phyloP scores from a whole-genome alignment of 1,140 invertebrate genomes.

The Hycleus phaleratus region DNA sequence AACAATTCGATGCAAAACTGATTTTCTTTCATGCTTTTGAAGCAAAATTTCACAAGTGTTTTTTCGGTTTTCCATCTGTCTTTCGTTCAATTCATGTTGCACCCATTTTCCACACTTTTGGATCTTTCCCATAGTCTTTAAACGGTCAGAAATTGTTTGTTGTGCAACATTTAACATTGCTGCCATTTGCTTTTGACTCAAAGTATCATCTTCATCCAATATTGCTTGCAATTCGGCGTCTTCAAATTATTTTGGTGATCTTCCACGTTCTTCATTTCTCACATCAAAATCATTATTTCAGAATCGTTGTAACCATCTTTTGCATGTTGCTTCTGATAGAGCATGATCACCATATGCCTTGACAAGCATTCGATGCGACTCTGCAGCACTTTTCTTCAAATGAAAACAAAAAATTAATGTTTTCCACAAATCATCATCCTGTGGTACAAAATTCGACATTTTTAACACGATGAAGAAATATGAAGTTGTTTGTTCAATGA shows the following conservation, averaged over 20 bases:
- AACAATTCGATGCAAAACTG: background rate
- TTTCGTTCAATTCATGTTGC: no score
- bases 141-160: no score
- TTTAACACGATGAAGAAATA: background rate
- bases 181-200: no score
- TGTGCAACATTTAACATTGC: no score
- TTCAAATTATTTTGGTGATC: no score
- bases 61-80: background rate
- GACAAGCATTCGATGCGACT: slow-evolving; percentile 14
- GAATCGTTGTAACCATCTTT: slow-evolving; percentile 25
- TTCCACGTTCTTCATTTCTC: background rate
- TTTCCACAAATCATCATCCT: slow-evolving; percentile 20
- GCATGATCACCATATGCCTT: slow-evolving; percentile 22
- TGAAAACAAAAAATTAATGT: slow-evolving; percentile 19
- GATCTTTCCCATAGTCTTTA: no score
- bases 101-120: no score
- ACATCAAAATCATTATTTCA: slow-evolving; percentile 24
- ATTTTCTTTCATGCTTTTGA: background rate
- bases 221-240: no score
- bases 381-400: slow-evolving; percentile 23
- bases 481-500: no score
- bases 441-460: slow-evolving; percentile 15
- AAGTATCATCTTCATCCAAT: no score
- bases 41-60: background rate
- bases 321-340: slow-evolving; percentile 17